Base-by-base conservation (phyloP, 2,888 invertebrate genomes). In the Rotaria macrura region DNA sequence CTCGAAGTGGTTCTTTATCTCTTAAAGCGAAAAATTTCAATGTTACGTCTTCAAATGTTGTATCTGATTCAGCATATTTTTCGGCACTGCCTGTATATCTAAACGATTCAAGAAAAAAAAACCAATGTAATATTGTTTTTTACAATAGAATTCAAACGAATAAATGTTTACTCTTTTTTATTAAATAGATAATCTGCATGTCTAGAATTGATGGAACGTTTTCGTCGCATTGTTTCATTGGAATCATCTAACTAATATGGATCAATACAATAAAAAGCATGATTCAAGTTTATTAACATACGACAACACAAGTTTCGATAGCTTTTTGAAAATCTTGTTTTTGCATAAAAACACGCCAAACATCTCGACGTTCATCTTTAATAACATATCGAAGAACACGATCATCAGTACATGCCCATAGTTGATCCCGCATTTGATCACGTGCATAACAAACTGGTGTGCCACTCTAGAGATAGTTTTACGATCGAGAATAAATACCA, bases 1-100 rank as follows among this genome's bases (percentile, higher is more conserved):
- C 93, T 91, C 96, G 95, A 84, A 99, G 91, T 0, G 97, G 95
- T 88, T 94, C 94, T 87, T 94, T 94, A 89, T 96, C 93, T 86
- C 94, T 93, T 0, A 94, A 92, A 90, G 94, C 93, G 34, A 96
- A 92, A 90, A 97, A 97, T 90, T 96, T 96, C 23, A 98, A 92
- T 85, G 96, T 95, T 57, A 97, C 94, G 88, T 95, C 95, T 92
- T 98, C 98, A 90, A 99, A 97, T 38, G 96, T 95, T 74, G 94
- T 94, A 88, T 94, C 94, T 0, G 97, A 96, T 89, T 95, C 94
- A 0, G 97, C 96, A 90, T 94, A 97, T 88, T 95, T 93, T 88
- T 94, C 92, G 0, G 98, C 98, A 90, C 96, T 96, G 88, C 93
- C 93, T 87, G 94, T 93, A 88, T 94, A 96, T 83, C 90, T 91